phyloP scores from a whole-genome alignment of 2,797 vertebrate species.

The Ibycter americanus region DNA sequence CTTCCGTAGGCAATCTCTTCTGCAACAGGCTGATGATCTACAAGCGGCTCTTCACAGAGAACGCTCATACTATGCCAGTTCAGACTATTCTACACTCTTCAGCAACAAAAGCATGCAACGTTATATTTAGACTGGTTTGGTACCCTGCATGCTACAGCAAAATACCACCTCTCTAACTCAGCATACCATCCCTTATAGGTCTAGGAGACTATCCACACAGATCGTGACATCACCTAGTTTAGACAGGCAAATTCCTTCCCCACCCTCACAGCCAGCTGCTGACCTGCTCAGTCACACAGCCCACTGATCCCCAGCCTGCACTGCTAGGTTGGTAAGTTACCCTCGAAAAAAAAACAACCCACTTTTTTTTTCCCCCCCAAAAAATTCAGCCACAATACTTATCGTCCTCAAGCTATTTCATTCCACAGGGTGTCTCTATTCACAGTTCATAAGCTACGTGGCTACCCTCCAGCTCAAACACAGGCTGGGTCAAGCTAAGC shows the following conservation, averaged over 20 bases:
- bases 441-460: constrained; percentile 45
- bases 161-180: constrained; percentile 13
- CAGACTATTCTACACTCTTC: neutral
- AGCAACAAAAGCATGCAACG: neutral
- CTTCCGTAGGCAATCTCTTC: neutral
- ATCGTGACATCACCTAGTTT: neutral
- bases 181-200: constrained; percentile 56
- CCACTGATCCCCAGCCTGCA: neutral
- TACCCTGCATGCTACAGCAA: neutral
- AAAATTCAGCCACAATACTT: neutral
- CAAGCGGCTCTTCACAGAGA: neutral
- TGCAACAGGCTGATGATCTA: neutral
- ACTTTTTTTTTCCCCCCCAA: too few species aligned
- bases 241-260: constrained; percentile 6
- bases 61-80: neutral
- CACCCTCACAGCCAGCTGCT: neutral
- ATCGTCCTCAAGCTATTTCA: neutral
- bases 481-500: constrained; percentile 57
- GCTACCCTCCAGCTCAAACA: constrained; percentile 63
- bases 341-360: neutral
- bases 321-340: neutral
- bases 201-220: neutral
- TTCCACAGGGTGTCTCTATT: constrained; percentile 41
- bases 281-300: neutral
- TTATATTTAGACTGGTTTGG: constrained; percentile 45